Conservation (phyloP, 1,140 invertebrate genomes). For the Cydia pomonella region DNA sequence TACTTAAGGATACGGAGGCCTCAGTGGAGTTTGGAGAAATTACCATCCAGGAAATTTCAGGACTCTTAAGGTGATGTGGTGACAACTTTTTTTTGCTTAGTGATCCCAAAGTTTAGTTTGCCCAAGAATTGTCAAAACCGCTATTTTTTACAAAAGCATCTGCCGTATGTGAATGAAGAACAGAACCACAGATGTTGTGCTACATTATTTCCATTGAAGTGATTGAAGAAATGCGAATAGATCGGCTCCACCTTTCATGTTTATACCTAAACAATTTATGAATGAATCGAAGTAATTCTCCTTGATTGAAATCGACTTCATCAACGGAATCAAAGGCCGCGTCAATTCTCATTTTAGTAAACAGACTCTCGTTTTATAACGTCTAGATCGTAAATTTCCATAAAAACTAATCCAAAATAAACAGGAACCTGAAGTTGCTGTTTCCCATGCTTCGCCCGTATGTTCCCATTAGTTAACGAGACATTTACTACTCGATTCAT, state of each 20-base stretch:
- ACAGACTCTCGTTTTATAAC: slow-evolving; percentile 19
- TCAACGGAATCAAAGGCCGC: slow-evolving; percentile 20
- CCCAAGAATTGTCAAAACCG: no score
- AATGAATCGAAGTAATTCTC: neutral
- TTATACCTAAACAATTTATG: slow-evolving; percentile 15
- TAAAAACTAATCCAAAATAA: slow-evolving; percentile 58
- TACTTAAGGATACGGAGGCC: no score
- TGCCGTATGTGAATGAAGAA: no score
- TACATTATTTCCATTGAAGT: neutral
- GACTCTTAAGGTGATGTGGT: no score
- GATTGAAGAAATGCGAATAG: neutral
- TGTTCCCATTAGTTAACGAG: slow-evolving; percentile 73
- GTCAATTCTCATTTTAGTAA: slow-evolving; percentile 9
- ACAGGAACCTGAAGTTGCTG: slow-evolving; percentile 61
- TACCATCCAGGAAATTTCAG: no score
- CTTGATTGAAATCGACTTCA: slow-evolving; percentile 10
- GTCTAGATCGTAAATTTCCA: slow-evolving; percentile 27
- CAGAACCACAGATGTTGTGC: no score
- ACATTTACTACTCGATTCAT: slow-evolving; percentile 66
- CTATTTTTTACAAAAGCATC: no score
- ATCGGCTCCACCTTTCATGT: neutral
- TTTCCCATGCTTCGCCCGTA: slow-evolving; percentile 62
- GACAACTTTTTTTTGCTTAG: no score
- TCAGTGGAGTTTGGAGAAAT: no score
- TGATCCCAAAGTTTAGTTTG: no score